A percentile compares a stretch with the other conserved stretches of the same genome.
Evolutionary conservation across 2,888 invertebrate genomes (phyloP).

Genomic region (Lycia hirtaria): DNA sequence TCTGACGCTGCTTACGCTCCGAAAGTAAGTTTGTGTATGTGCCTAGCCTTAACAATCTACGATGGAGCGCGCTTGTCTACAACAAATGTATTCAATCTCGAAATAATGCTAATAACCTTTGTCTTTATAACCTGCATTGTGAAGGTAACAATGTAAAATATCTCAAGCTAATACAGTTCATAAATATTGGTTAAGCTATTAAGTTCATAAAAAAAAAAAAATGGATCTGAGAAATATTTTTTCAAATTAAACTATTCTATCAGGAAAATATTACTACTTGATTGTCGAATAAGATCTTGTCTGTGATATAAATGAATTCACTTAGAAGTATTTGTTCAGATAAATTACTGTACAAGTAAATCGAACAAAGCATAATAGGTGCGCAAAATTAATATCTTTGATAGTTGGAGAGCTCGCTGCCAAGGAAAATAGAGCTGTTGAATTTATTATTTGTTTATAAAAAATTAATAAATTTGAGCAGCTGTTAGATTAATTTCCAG

Average conservation of each 20-base stretch:
- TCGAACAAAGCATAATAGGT: slow-evolving; percentile 17
- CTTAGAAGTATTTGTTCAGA: slow-evolving; percentile 14
- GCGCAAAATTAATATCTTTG: slow-evolving; percentile 22
- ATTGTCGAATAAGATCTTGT: not conserved
- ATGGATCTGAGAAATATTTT: not conserved
- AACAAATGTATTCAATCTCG: too few relatives aligned
- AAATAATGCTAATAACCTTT: too few relatives aligned
- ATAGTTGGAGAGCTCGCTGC: not conserved
- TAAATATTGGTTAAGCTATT: too few relatives aligned
- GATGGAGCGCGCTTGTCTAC: too few relatives aligned
- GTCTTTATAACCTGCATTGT: too few relatives aligned
- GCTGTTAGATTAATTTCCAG: not conserved
- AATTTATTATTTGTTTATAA: not conserved
- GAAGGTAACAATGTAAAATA: too few relatives aligned
- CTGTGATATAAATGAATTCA: slow-evolving; percentile 4
- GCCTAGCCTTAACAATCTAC: too few relatives aligned
- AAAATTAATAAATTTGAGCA: not conserved
- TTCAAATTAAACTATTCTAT: not conserved
- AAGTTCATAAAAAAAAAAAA: too few relatives aligned
- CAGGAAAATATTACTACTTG: not conserved
- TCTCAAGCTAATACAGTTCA: too few relatives aligned
- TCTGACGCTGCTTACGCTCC: too few relatives aligned
- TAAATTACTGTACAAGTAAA: slow-evolving; percentile 23
- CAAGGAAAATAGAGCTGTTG: not conserved
- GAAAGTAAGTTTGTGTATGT: too few relatives aligned